Conservation (phyloP, 2,888 invertebrate genomes). For the Platycheirus rosarum region DNA sequence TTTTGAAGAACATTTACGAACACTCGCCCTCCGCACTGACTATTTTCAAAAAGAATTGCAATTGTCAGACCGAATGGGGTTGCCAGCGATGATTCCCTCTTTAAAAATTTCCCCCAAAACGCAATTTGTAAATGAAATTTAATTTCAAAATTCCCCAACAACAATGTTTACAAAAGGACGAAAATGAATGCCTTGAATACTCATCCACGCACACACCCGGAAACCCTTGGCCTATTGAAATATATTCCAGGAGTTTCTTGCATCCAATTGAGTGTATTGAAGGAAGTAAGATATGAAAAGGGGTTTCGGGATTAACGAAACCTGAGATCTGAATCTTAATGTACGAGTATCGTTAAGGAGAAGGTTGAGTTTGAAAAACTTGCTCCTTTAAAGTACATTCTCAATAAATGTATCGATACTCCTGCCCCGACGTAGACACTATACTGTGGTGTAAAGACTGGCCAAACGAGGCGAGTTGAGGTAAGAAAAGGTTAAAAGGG, state of each 20-base stretch:
- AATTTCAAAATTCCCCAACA: slow-evolving; percentile 56
- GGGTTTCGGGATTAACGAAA: slow-evolving; percentile 32
- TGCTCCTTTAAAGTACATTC: slow-evolving; percentile 25
- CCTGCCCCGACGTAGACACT: slow-evolving; percentile 16
- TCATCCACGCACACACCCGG: slow-evolving; percentile 5
- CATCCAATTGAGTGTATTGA: slow-evolving; percentile 2
- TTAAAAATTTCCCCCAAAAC: slow-evolving; percentile 48
- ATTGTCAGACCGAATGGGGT: slow-evolving; percentile 33
- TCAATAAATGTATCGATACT: slow-evolving; percentile 41
- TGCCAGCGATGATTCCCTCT: slow-evolving; percentile 30
- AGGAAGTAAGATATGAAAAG: background rate
- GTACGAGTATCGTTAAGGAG: background rate
- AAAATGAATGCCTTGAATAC: background rate
- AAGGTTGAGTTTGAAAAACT: slow-evolving; percentile 10
- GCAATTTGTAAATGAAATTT: slow-evolving; percentile 70
- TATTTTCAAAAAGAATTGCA: slow-evolving; percentile 9
- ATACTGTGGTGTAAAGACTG: background rate
- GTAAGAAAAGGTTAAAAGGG: slow-evolving; percentile 33
- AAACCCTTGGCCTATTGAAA: background rate
- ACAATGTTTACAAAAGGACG: slow-evolving; percentile 7
- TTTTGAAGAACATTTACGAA: background rate
- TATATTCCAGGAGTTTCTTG: slow-evolving; percentile 9
- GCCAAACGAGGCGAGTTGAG: background rate
- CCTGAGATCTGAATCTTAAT: slow-evolving; percentile 33
- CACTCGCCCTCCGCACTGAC: background rate